Evolutionary conservation across 2,113 vertebrate species (phyloP), one percentile per base, ranked within the genome.

Genomic region (Cnemophilus loriae): DNA sequence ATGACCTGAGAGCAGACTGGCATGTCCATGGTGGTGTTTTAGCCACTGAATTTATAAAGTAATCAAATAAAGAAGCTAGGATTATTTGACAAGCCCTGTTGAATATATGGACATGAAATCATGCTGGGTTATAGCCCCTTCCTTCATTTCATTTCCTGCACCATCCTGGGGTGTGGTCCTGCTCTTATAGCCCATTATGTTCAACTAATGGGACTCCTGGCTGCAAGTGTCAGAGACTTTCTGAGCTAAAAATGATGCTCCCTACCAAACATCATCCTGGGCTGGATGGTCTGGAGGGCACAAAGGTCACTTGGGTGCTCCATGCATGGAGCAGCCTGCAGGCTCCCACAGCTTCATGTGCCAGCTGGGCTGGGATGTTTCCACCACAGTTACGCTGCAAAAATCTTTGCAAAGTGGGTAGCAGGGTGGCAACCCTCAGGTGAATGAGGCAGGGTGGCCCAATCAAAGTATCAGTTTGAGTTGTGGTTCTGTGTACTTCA

Each of bases 261-360:
- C 6, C 41, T 82, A 74, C 50, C 28, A 42, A 70, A 33, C 3
- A 33, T 17, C 26, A 12, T 74, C 7, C 19, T 52, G 33, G 55
- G 9, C 47, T 82, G 71, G 27, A 28, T 16, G 19, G 47, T 33
- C 13, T 1, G 1, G n/a, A 46, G 46, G 11, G 20, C 15, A 35
- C 4, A 6, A 6, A 37, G 5, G 10, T 81, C 53, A 39, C 35
- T 81, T 2, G 1, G 15, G 65, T 78, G 27, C 30, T 7, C 8
- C 5, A 2, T n/a, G 12, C 5, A 3, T 0, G 6, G 15, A 59
- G 32, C 33, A 90, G 15, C 32, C 39, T 39, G 37, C 53, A n/a
- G n/a, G 18, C 20, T 78, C 26, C 9, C 53, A 30, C 6, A 18
- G 6, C 20, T 80, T 73, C 20, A 16, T 0, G 0, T 42, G 19